Percentiles rank a stretch among this genome's conserved stretches.
These are phyloP conservation scores for Oscheius onirici DNA, from an alignment of 2,888 invertebrate genomes.

Conservation along the genomic window DNA sequence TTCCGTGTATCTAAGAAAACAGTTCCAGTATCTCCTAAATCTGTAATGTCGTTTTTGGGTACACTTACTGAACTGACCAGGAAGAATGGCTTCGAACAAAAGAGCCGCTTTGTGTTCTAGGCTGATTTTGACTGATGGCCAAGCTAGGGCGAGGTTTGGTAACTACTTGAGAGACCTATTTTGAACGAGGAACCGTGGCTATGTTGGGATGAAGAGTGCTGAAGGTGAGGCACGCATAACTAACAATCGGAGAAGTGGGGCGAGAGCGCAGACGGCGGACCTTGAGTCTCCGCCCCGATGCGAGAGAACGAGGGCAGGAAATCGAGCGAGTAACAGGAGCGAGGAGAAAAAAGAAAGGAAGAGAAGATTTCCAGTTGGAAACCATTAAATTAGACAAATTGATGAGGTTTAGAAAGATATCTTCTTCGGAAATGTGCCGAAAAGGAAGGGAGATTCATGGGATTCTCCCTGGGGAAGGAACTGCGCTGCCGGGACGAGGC, in stretches of 20 bases:
- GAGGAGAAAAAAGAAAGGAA: background rate
- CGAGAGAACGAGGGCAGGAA: constrained; percentile 41
- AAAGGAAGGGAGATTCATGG: background rate
- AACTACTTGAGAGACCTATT: too few species aligned
- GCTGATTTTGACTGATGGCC: too few species aligned
- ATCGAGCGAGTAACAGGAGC: constrained; percentile 36
- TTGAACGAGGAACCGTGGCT: too few species aligned
- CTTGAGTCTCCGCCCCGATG: constrained; percentile 40
- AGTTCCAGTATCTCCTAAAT: too few species aligned
- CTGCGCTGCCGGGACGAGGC: background rate
- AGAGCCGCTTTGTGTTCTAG: too few species aligned
- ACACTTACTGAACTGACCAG: too few species aligned
- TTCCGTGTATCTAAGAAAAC: too few species aligned
- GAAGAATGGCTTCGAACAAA: too few species aligned
- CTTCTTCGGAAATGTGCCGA: background rate
- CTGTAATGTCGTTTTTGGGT: too few species aligned
- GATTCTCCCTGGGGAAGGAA: background rate
- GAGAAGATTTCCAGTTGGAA: background rate
- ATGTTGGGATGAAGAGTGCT: constrained; percentile 1
- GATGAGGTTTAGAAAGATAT: background rate
- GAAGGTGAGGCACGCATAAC: constrained; percentile 34
- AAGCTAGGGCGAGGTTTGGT: too few species aligned
- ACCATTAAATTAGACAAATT: background rate
- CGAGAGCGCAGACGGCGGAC: constrained; percentile 36
- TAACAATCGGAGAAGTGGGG: constrained; percentile 25